phyloP scores from a whole-genome alignment of 2,888 invertebrate species.

The Nomada hirtipes region DNA sequence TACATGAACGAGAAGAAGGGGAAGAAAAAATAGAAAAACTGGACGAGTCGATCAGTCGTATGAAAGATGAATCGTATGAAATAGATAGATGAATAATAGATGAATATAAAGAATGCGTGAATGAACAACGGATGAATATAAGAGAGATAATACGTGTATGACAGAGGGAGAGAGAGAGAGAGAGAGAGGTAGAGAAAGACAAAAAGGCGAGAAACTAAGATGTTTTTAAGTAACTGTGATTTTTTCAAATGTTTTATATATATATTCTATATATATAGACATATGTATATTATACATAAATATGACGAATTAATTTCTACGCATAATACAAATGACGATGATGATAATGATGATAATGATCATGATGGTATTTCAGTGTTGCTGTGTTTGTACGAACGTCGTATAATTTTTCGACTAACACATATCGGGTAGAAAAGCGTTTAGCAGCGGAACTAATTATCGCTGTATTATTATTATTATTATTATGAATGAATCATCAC shows the following conservation, averaged over 20 bases:
- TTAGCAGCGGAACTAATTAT: constrained; percentile 63
- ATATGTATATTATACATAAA: constrained; percentile 74
- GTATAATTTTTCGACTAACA: constrained; percentile 78
- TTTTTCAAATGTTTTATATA: constrained; percentile 82
- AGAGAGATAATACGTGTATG: neutral
- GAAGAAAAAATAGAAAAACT: neutral
- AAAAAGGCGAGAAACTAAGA: constrained; percentile 60
- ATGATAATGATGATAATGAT: neutral
- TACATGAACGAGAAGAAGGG: neutral
- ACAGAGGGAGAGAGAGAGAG: neutral
- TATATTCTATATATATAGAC: constrained; percentile 68
- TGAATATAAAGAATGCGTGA: neutral
- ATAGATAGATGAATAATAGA: neutral
- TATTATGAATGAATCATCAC: constrained; percentile 44
- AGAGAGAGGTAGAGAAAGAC: constrained; percentile 27
- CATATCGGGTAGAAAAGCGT: constrained; percentile 77
- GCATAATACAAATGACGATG: constrained; percentile 75
- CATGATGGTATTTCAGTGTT: constrained; percentile 73
- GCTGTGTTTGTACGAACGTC: constrained; percentile 75
- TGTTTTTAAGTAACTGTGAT: constrained; percentile 83
- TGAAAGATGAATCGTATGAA: neutral
- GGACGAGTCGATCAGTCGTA: neutral
- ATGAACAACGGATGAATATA: neutral
- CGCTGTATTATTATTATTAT: constrained; percentile 43
- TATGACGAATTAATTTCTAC: constrained; percentile 77